Evolutionary conservation across 2,113 vertebrate genomes (phyloP), one percentile per base, ranked within the genome.

Genomic region (Charadrius vociferus): DNA sequence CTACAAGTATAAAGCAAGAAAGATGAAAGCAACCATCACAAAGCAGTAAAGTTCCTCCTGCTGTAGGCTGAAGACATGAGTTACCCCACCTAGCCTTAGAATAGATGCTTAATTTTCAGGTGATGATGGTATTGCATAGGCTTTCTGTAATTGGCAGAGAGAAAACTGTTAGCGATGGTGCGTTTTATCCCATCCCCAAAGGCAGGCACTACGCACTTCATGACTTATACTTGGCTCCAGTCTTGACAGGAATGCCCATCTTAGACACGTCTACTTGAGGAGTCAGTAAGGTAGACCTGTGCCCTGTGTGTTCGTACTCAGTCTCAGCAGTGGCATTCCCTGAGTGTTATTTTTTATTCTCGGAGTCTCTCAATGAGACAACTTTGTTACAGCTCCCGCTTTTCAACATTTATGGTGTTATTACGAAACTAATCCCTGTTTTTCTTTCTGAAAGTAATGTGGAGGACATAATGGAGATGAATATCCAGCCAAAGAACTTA

Each of bases 381-480:
- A 17, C 72, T 94, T 82, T 79, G 45, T 61, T 90, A 23, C 43
- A 81, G 6, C 26, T 67, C 52, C 32, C 41, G 34, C 63, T 94
- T 96, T 80, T 85, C 66, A 47, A 58, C 53, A 30, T 80, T 85
- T 82, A 24, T 4, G 16, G n/a, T 81, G 53, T 70, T 95, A 24
- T 53, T 90, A 52, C 2, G 2, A 79, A 95, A 20, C 37, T 62
- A 86, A 86, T 88, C 37, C 3, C 1, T 24, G 24, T 68, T 93
- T 81, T 56, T 27, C 56, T 84, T 65, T 68, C 77, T 67, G 61
- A 55, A 86, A 75, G 53, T 55, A 86, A n/a, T 0, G 1, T 20
- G 10, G 39, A 67, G 47, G 17, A 34, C 21, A 50, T 67, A 70
- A 86, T 30, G 47, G 68, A 93, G 84, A 72, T 72, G 73, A 86